Evolutionary conservation across 2,113 vertebrate genomes (phyloP).

Genomic region (Varanus komodoensis): DNA sequence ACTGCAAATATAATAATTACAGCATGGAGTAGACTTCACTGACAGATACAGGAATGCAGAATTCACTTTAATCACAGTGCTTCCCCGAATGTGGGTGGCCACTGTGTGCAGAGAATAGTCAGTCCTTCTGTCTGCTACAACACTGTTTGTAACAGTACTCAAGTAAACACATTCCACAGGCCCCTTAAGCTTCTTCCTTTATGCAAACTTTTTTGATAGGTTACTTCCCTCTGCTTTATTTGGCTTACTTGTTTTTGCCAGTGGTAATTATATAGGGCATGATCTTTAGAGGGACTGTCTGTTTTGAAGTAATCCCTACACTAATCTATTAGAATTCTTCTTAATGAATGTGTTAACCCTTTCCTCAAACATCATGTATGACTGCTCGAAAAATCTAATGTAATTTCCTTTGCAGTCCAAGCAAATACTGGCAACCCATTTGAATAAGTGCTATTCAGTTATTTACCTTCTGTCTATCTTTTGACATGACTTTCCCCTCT

Average conservation of each 20-base stretch:
- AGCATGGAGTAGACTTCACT: slow-evolving; percentile 72
- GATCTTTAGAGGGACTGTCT: slow-evolving; percentile 12
- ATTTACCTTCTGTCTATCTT: not conserved
- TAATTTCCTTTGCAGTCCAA: slow-evolving; percentile 8
- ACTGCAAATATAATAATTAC: slow-evolving; percentile 78
- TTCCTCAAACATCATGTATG: not conserved
- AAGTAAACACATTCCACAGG: slow-evolving; percentile 70
- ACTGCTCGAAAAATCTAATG: slow-evolving; percentile 36
- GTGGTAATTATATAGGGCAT: slow-evolving; percentile 5
- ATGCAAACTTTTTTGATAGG: slow-evolving; percentile 52
- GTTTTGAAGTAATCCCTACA: slow-evolving; percentile 29
- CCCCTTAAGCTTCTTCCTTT: slow-evolving; percentile 60
- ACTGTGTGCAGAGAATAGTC: slow-evolving; percentile 54
- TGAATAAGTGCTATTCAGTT: slow-evolving; percentile 16
- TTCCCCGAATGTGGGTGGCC: slow-evolving; percentile 81
- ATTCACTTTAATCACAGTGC: slow-evolving; percentile 77
- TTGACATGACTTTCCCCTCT: not conserved
- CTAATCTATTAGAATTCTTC: slow-evolving; percentile 8
- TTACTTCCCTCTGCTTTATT: slow-evolving; percentile 34
- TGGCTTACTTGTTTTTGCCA: slow-evolving; percentile 52
- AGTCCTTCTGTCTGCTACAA: slow-evolving; percentile 34
- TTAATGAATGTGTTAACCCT: slow-evolving; percentile 13
- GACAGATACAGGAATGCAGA: slow-evolving; percentile 69
- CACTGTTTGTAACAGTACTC: slow-evolving; percentile 58
- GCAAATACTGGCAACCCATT: slow-evolving; percentile 2